Base-by-base conservation (phyloP, 2,113 vertebrate species). In the Paradoxurus hermaphroditus region DNA sequence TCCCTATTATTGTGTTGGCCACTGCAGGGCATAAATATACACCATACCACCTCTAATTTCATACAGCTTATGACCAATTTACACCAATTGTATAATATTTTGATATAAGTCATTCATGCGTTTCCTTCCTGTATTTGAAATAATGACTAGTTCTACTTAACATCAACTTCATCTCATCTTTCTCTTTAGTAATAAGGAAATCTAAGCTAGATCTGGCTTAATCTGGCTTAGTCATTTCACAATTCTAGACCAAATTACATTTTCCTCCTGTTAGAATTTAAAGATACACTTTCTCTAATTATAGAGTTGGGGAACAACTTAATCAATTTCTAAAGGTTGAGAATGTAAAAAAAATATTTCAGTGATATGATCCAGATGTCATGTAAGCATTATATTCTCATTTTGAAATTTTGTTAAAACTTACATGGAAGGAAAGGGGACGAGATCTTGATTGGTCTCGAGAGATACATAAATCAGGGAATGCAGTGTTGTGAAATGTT, bases 401-500 rank as follows among this genome's bases (percentile, higher is more conserved):
- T 72, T 81, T 53, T 91, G 81, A 82, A 90, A 41, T n/a, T 92
- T 90, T 82, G 11, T 59, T 78, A 63, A 94, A 97, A 96, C n/a
- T 86, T 67, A 41, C 92, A 36, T 67, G 23, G 34, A 73, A 90
- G 49, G 8, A 46, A 92, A 19, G 97, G 53, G 95, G 84, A 70
- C 75, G 94, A 68, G 36, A 31, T 72, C 25, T 75, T 95, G 53
- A 83, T n/a, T 90, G 34, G 94, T 91, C 41, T 92, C 90, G 41
- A 67, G 84, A 98, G 73, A 86, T 90, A 81, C 6, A 46, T 25
- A 94, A 73, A 95, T 68, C 65, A 97, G 73, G 81, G 90, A 86
- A 46, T 14, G 25, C 7, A 16, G 77, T 86, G 84, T 79, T 68
- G 65, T 63, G 73, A 92, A 70, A 77, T 63, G 23, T 72, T 81